phyloP scores from a whole-genome alignment of 2,113 vertebrate species.

The Climacteris rufus region DNA sequence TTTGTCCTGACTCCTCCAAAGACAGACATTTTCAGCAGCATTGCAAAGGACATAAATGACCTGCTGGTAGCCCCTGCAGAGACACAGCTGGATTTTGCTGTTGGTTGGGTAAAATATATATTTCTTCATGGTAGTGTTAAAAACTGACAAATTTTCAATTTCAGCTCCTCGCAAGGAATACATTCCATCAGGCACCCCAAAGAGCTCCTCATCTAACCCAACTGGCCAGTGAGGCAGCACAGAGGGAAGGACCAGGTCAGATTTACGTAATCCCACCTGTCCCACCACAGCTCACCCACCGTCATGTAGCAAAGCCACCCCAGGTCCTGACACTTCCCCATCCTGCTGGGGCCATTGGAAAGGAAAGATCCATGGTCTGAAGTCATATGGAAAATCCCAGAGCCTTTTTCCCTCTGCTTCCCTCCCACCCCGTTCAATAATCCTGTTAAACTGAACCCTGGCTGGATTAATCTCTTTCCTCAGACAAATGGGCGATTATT shows the following conservation, averaged over 20 bases:
- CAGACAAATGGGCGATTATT: slow-evolving; percentile 54
- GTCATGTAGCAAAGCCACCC: neutral
- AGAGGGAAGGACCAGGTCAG: neutral
- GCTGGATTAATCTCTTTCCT: slow-evolving; percentile 56
- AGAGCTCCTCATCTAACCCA: neutral
- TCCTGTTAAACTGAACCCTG: slow-evolving; percentile 60
- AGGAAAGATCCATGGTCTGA: neutral
- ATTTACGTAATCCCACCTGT: fast-evolving
- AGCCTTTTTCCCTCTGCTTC: neutral
- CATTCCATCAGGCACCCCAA: neutral
- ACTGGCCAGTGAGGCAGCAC: neutral
- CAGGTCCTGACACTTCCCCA: neutral
- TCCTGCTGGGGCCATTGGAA: neutral
- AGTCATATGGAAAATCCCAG: neutral
- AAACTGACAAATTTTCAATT: neutral
- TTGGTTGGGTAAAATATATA: fast-evolving
- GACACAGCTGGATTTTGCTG: neutral
- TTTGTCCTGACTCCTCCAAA: neutral
- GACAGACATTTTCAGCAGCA: neutral
- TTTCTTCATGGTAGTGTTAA: neutral
- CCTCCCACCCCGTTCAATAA: neutral
- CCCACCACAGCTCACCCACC: neutral
- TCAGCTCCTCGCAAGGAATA: neutral
- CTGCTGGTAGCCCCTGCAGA: neutral
- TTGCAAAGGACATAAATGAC: neutral